Evolutionary conservation across 2,888 invertebrate species (phyloP).

Genomic region (Neoascia interrupta): DNA sequence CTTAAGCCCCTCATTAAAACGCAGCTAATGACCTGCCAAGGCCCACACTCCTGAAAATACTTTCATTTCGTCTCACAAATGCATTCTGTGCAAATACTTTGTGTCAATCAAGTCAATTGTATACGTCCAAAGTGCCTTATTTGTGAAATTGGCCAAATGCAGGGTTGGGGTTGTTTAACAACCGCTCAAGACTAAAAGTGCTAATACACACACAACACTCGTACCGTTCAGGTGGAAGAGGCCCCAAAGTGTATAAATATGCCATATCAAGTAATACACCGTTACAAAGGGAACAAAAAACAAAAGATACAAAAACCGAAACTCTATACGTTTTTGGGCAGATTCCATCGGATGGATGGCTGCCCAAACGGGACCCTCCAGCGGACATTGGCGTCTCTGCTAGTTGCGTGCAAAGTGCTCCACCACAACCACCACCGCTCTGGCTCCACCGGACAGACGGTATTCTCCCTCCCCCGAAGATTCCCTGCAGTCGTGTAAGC

Average conservation of each 20-base stretch:
- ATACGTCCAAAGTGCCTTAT: no score
- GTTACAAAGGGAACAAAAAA: slow-evolving; percentile 39
- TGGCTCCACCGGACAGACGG: background rate
- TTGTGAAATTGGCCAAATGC: no score
- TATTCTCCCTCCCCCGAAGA: background rate
- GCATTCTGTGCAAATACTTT: no score
- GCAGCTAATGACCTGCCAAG: no score
- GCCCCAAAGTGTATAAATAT: slow-evolving; percentile 25
- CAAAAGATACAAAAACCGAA: slow-evolving; percentile 45
- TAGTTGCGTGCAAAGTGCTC: slow-evolving; percentile 36
- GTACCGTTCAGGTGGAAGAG: slow-evolving; percentile 33
- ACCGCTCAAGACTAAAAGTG: slow-evolving; percentile 49
- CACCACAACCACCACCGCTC: background rate
- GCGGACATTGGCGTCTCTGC: slow-evolving; percentile 52
- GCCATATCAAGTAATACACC: slow-evolving; percentile 41
- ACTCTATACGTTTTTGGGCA: slow-evolving; percentile 47
- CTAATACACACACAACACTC: slow-evolving; percentile 8
- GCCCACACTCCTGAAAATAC: no score
- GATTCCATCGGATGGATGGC: slow-evolving; percentile 59
- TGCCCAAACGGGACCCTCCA: slow-evolving; percentile 33
- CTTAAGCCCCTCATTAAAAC: no score
- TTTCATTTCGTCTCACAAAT: no score
- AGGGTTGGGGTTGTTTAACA: no score
- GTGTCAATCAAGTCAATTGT: no score
- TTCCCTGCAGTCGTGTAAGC: background rate